A percentile compares a stretch with the other conserved stretches of the same genome.
Conservation (phyloP, 2,888 invertebrate species). For the Papilio demoleus region DNA sequence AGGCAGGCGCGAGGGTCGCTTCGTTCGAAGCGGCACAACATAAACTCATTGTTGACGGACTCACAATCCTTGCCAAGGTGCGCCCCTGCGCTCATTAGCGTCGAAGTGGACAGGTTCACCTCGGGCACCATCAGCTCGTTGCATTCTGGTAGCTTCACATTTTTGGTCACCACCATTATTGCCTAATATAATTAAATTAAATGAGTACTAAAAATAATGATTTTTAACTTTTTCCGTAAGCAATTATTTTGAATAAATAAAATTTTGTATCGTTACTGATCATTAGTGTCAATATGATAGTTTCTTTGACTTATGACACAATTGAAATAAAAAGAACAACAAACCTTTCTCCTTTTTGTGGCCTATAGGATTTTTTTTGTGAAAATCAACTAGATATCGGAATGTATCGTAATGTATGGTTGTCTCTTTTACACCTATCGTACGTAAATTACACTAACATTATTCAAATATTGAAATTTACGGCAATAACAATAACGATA, state of each 20-base stretch:
- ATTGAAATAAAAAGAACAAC: neutral
- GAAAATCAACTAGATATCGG: no score
- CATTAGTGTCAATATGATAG: neutral
- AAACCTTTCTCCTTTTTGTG: neutral
- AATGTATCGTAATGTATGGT: no score
- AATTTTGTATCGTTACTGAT: neutral
- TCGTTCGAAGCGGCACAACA: conserved; percentile 92
- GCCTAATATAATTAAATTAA: neutral
- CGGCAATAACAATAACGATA: no score
- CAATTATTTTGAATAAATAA: neutral
- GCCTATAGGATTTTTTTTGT: no score
- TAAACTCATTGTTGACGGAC: conserved; percentile 94
- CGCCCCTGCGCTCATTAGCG: conserved; percentile 92
- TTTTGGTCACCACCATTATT: conserved; percentile 85
- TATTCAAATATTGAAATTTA: no score
- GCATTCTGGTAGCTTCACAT: conserved; percentile 88
- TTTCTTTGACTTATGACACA: neutral
- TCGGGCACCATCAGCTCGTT: conserved; percentile 92
- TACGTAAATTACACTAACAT: no score
- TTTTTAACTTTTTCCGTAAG: neutral
- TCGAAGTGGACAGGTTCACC: conserved; percentile 90
- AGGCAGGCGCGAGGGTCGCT: conserved; percentile 93
- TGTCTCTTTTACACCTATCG: no score
- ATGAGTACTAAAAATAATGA: neutral
- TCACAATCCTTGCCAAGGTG: conserved; percentile 97